Conservation (phyloP, 2,797 vertebrate species). For the Alosa sapidissima region DNA sequence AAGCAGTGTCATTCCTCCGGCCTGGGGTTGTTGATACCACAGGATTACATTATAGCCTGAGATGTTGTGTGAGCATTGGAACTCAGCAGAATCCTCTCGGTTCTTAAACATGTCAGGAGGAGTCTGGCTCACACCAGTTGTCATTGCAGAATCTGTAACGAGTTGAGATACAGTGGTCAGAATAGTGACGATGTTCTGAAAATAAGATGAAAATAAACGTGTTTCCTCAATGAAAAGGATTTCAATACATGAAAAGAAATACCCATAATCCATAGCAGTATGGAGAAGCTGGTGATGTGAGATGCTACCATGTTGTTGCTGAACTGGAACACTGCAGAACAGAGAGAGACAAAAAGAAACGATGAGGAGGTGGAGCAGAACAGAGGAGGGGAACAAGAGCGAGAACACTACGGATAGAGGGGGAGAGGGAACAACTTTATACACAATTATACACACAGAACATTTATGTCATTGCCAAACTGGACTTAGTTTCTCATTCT, state of each 20-base stretch:
- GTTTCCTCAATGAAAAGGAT: not conserved
- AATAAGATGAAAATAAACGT: not conserved
- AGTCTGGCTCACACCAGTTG: slow-evolving; percentile 46
- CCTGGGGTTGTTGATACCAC: slow-evolving; percentile 61
- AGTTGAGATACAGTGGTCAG: not conserved
- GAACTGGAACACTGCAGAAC: not conserved
- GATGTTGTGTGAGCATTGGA: slow-evolving; percentile 56
- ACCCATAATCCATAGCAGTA: not conserved
- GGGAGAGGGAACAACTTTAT: no score
- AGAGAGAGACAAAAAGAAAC: not conserved
- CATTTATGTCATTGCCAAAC: no score
- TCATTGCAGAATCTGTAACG: slow-evolving; percentile 41
- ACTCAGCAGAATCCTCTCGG: not conserved
- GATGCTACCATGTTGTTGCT: not conserved
- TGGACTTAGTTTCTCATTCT: no score
- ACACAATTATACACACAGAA: no score
- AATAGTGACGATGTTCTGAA: not conserved
- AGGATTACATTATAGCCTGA: slow-evolving; percentile 39
- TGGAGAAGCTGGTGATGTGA: not conserved
- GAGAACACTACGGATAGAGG: not conserved
- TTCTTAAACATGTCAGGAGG: slow-evolving; percentile 39
- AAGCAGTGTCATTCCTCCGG: slow-evolving; percentile 44
- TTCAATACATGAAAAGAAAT: not conserved
- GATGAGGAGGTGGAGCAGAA: not conserved
- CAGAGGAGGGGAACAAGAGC: not conserved